Evolutionary conservation across 2,113 vertebrate genomes (phyloP), one percentile per base, ranked within the genome.

Genomic region (Carassius gibelio): DNA sequence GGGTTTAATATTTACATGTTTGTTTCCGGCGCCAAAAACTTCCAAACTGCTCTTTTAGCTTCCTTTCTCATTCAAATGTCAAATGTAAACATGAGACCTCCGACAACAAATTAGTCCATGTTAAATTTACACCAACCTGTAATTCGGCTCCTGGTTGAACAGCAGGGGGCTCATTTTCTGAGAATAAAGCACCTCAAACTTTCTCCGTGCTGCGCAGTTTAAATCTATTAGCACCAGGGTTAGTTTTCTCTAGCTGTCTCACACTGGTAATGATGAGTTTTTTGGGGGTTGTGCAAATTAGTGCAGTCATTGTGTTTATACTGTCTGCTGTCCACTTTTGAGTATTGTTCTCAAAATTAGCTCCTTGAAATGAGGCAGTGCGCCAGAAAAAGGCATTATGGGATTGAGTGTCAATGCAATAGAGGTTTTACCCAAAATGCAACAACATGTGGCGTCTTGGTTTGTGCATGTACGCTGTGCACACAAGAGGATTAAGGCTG

Each of bases 71-170:
- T 21, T 83, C 48, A 57, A 11, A 72, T 59, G 26, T 17, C 17
- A 59, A 82, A 42, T 59, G 21, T 42, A 59, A 83, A 83, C 80
- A 82, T 19, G 45, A 55, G 30, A 61, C 61, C 34, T 61, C 19
- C 19, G 64, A 8, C 45, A 48, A 48, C 9, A 0, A 48, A 11
- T 0, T 17, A 68, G 61, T 68, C 59, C 15, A 69, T 72, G 81
- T 83, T 72, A 83, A 72, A 57, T 57, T 72, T 52, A 59, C 81
- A 83, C 81, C 50, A 42, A 83, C 81, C 81, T 83, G 81, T 83
- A n/a, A 69, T 52, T 64, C 38, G 59, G 59, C 42, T 64, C 38
- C 10, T 4, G 68, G 15, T 74, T 83, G 64, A 72, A 83, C 81
- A 83, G 81, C 81, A 83, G 81, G 81, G 66, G 81, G 81, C 81